Conservation (phyloP, 2,113 vertebrate genomes). For the Nerophis lumbriciformis region DNA sequence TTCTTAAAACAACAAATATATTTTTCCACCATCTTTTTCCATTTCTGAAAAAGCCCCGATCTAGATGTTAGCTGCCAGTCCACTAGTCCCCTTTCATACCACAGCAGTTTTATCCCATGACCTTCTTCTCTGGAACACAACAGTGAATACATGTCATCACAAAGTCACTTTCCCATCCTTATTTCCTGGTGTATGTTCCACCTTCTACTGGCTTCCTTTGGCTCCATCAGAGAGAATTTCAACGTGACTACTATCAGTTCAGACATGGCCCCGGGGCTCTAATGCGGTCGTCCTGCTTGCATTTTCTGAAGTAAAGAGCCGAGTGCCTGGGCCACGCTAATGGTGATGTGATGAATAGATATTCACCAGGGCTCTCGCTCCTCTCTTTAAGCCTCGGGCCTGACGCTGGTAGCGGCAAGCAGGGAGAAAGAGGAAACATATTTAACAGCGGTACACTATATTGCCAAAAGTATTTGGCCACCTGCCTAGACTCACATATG, state of each 20-base stretch:
- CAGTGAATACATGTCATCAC: no score
- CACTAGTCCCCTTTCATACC: no score
- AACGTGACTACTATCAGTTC: constrained; percentile 8
- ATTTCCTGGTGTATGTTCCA: constrained; percentile 14
- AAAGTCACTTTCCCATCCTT: background rate
- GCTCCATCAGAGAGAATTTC: constrained; percentile 2
- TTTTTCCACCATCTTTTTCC: no score
- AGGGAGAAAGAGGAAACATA: constrained; percentile 13
- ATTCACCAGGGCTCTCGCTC: constrained; percentile 54
- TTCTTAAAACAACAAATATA: no score
- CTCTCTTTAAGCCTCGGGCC: constrained; percentile 53
- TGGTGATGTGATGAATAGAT: constrained; percentile 62
- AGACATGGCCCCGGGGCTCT: constrained; percentile 15
- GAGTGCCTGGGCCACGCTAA: constrained; percentile 50
- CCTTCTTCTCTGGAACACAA: no score
- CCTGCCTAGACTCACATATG: no score
- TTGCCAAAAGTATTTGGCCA: no score
- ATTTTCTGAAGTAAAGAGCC: constrained; percentile 34
- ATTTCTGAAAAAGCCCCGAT: no score
- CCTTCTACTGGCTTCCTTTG: background rate
- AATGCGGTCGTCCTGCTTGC: constrained; percentile 32
- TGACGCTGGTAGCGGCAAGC: constrained; percentile 41
- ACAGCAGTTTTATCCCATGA: no score
- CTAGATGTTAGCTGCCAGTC: no score
- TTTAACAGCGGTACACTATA: constrained; percentile 32